A percentile compares a stretch with the other conserved stretches of the same genome.
Conservation (phyloP, 2,797 vertebrate genomes). For the Halcyon chelicuti region DNA sequence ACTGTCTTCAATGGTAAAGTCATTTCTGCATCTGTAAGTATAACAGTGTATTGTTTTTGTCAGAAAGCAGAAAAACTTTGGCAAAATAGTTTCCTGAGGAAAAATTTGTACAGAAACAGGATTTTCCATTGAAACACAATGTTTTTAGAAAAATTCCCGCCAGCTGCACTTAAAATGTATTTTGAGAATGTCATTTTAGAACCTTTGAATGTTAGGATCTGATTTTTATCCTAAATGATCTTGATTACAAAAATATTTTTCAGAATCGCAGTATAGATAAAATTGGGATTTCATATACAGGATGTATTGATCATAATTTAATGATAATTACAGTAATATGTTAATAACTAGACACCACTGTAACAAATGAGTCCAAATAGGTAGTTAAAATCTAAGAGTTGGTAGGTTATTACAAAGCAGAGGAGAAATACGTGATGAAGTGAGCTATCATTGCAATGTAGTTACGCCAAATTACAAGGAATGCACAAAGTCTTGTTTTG, state of each 20-base stretch:
- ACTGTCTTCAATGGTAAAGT: constrained; percentile 22
- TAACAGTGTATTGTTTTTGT: constrained; percentile 8
- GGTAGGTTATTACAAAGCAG: background rate
- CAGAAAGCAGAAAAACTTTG: constrained; percentile 11
- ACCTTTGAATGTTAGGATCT: background rate
- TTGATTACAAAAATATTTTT: background rate
- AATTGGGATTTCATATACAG: background rate
- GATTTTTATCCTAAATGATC: background rate
- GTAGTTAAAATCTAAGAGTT: background rate
- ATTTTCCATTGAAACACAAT: constrained; percentile 20
- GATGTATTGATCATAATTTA: background rate
- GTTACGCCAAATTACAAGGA: background rate
- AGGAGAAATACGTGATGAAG: background rate
- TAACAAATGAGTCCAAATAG: background rate
- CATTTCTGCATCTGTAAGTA: constrained; percentile 38
- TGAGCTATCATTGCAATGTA: background rate
- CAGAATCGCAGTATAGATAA: background rate
- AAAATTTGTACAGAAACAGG: background rate
- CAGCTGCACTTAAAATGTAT: background rate
- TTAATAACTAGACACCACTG: background rate
- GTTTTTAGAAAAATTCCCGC: background rate
- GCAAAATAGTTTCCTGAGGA: constrained; percentile 43
- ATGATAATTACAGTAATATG: background rate
- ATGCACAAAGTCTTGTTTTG: background rate
- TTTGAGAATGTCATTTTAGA: background rate